Evolutionary conservation across 2,888 invertebrate species (phyloP).

Genomic region (Bombylius major): DNA sequence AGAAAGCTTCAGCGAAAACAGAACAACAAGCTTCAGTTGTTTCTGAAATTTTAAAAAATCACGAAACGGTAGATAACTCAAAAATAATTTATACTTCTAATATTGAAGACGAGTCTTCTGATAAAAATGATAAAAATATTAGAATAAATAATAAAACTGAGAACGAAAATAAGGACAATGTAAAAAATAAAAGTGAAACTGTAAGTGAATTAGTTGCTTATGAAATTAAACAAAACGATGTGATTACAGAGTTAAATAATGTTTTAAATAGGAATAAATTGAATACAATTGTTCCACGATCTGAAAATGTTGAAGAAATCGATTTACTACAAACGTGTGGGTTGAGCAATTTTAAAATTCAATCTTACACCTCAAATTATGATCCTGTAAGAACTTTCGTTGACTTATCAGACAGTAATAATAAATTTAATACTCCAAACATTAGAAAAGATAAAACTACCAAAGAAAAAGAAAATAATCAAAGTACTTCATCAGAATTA

Average conservation of each 20-base stretch:
- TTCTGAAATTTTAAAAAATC: not conserved
- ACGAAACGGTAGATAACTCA: not conserved
- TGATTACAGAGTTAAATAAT: conserved; percentile 26
- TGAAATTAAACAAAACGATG: conserved; percentile 15
- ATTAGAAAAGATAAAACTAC: too few relatives aligned
- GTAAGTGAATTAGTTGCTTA: too few relatives aligned
- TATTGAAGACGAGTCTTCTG: conserved; percentile 18
- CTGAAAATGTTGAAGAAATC: conserved; percentile 18
- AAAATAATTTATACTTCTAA: conserved; percentile 16
- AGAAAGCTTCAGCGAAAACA: too few relatives aligned
- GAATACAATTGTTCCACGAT: conserved; percentile 24
- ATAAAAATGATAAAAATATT: not conserved
- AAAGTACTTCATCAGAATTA: too few relatives aligned
- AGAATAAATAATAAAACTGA: not conserved
- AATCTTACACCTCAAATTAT: conserved; percentile 10
- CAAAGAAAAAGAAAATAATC: too few relatives aligned
- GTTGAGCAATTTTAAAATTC: conserved; percentile 29
- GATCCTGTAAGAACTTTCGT: conserved; percentile 2
- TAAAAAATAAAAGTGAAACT: too few relatives aligned
- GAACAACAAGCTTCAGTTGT: too few relatives aligned
- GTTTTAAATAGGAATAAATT: conserved; percentile 26
- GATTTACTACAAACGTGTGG: conserved; percentile 28
- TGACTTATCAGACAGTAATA: not conserved
- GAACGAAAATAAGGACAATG: too few relatives aligned
- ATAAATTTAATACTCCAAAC: too few relatives aligned